phyloP scores from a whole-genome alignment of 2,888 invertebrate species.

The Patella pellucida region DNA sequence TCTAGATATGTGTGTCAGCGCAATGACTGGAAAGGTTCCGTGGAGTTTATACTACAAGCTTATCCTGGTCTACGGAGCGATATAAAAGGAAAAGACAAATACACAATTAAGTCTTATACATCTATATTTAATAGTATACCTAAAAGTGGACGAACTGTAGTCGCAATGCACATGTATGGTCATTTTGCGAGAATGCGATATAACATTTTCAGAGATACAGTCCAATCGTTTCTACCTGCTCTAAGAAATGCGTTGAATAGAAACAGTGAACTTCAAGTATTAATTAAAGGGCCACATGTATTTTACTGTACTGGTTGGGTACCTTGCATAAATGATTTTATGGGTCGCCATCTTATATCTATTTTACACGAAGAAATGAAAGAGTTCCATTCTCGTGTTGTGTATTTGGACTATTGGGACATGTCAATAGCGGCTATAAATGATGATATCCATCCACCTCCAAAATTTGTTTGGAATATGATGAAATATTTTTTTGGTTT shows the following conservation, averaged over 20 bases:
- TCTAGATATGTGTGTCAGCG: neutral
- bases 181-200: neutral
- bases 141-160: neutral
- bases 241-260: neutral
- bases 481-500: neutral
- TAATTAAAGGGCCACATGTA: neutral
- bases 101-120: neutral
- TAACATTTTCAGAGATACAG: neutral
- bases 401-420: neutral
- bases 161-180: neutral
- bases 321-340: neutral
- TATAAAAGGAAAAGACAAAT: too few species aligned
- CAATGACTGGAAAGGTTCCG: neutral
- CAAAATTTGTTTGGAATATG: neutral
- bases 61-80: too few species aligned
- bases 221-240: neutral
- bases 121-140: neutral
- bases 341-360: neutral
- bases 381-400: neutral
- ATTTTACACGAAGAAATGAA: neutral
- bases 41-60: neutral
- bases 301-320: neutral
- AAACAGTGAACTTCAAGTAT: neutral
- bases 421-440: neutral
- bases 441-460: neutral